These are phyloP conservation scores for Pseudomyrmex dendroicus DNA, from an alignment of 1,140 invertebrate genomes.

Conservation along the genomic window DNA sequence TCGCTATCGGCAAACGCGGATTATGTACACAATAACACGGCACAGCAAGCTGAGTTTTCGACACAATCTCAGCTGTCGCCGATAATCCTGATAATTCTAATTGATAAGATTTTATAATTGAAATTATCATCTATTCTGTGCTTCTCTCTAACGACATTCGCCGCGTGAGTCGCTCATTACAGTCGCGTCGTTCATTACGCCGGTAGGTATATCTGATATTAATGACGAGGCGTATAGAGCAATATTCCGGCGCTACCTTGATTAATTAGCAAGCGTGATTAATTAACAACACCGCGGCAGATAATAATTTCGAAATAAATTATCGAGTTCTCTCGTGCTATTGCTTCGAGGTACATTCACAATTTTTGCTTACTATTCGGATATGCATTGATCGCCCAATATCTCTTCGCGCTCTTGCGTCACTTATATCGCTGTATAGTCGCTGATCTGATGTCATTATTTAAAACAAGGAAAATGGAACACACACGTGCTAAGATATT, in stretches of 20 bases:
- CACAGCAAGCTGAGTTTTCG: background rate
- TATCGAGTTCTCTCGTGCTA: background rate
- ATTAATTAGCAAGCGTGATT: conserved; percentile 38
- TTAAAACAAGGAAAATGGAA: background rate
- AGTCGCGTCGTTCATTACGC: conserved; percentile 12
- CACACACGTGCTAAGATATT: conserved; percentile 26
- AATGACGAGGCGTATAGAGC: conserved; percentile 15
- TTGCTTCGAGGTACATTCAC: background rate
- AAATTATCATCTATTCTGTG: conserved; percentile 24
- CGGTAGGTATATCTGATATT: conserved; percentile 28
- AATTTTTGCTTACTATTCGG: background rate
- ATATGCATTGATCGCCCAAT: background rate
- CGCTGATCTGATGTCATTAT: background rate
- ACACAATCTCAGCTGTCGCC: conserved; percentile 9
- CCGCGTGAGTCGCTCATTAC: background rate
- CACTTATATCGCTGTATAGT: background rate
- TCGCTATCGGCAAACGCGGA: conserved; percentile 38
- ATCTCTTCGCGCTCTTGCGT: background rate
- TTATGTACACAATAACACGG: background rate
- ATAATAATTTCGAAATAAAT: conserved; percentile 40
- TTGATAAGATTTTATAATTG: conserved; percentile 40
- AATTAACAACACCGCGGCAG: conserved; percentile 10
- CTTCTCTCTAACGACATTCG: background rate
- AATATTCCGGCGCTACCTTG: conserved; percentile 22
- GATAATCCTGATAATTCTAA: background rate